These are phyloP conservation scores for Agrotis exclamationis DNA, from an alignment of 2,888 invertebrate species.

Conservation along the genomic window DNA sequence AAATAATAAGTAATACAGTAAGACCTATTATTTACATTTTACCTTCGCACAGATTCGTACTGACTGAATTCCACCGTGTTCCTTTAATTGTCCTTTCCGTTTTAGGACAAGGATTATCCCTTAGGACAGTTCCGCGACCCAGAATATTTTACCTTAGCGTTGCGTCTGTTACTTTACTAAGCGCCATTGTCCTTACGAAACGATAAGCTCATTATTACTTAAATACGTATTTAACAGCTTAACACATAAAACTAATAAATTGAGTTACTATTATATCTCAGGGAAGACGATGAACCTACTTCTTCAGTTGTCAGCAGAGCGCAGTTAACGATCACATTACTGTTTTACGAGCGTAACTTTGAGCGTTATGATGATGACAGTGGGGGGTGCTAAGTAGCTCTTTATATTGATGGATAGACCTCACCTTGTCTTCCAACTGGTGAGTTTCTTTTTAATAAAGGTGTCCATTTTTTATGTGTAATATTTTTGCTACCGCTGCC, in stretches of 20 bases:
- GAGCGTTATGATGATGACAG: slow-evolving; percentile 6
- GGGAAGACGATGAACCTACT: slow-evolving; percentile 32
- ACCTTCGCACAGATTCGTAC: too few species aligned
- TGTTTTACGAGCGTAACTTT: slow-evolving; percentile 43
- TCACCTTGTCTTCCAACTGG: neutral
- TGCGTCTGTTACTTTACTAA: neutral
- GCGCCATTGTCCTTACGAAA: too few species aligned
- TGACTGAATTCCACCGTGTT: too few species aligned
- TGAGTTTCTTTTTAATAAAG: too few species aligned
- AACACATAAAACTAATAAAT: slow-evolving; percentile 5
- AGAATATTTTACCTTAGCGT: too few species aligned
- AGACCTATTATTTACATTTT: too few species aligned
- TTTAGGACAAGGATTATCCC: too few species aligned
- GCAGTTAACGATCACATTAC: slow-evolving; percentile 34
- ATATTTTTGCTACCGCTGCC: too few species aligned
- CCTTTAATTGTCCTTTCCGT: too few species aligned
- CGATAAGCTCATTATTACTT: neutral
- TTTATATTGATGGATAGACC: slow-evolving; percentile 19
- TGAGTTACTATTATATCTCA: neutral
- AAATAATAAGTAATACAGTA: too few species aligned
- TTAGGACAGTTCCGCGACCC: too few species aligned
- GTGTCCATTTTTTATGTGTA: too few species aligned
- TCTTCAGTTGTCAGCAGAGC: slow-evolving; percentile 26
- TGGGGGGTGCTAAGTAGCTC: slow-evolving; percentile 2
- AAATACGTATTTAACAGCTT: neutral